These are phyloP conservation scores for Typhlomys cinereus DNA, from an alignment of 2,113 vertebrate species.

Conservation along the genomic window DNA sequence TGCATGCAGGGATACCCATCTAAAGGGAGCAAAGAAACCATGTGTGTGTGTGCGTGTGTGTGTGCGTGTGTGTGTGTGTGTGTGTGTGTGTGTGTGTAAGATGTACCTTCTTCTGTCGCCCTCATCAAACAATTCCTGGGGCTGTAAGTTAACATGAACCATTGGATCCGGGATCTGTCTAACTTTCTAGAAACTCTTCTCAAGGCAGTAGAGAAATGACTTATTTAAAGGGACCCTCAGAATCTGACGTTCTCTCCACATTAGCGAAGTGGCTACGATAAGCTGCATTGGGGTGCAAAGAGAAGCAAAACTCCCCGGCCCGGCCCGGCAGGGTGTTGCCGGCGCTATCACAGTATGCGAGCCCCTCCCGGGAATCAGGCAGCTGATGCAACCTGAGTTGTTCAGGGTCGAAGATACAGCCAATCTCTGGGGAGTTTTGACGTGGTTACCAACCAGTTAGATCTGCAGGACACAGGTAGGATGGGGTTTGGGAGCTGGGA, in stretches of 20 bases:
- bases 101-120: neutral
- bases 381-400: neutral
- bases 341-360: neutral
- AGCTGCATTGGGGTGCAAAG: neutral
- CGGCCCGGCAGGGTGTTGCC: neutral
- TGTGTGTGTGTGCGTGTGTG: rapidly evolving
- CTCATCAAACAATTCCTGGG: neutral
- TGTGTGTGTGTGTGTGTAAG: neutral
- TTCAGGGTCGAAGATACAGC: rapidly evolving
- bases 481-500: neutral
- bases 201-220: neutral
- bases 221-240: neutral
- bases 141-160: neutral
- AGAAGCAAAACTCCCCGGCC: neutral
- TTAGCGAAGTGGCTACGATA: neutral
- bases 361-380: neutral
- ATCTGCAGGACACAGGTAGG: neutral
- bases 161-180: neutral
- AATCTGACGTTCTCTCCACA: neutral
- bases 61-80: too few species aligned
- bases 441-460: neutral
- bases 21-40: neutral
- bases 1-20: rapidly evolving
- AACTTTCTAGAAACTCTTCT: neutral
- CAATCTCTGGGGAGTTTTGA: neutral